Evolutionary conservation across 2,888 invertebrate genomes (phyloP).

Genomic region (Cephus pygmeus): DNA sequence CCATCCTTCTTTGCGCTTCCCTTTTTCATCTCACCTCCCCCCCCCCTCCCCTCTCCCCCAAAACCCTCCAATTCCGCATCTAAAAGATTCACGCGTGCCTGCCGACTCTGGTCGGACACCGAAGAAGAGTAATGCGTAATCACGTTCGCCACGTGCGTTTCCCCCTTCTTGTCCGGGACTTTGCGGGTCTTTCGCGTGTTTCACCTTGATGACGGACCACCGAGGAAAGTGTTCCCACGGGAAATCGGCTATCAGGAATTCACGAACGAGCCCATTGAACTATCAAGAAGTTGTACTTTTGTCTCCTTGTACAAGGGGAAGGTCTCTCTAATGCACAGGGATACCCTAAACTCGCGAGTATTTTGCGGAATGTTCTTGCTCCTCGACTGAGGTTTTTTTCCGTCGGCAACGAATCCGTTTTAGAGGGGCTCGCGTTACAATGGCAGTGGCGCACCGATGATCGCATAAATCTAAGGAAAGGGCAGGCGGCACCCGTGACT

Average conservation of each 20-base stretch:
- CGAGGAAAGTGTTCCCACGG: neutral
- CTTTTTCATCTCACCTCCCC: neutral
- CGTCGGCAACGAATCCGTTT: slow-evolving; percentile 20
- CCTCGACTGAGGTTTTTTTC: neutral
- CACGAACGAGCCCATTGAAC: neutral
- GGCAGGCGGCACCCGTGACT: slow-evolving; percentile 13
- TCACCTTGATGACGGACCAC: neutral
- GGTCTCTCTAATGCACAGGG: neutral
- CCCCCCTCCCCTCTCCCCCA: neutral
- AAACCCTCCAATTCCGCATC: neutral
- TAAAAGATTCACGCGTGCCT: neutral
- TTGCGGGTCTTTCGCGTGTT: neutral
- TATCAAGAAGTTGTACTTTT: neutral
- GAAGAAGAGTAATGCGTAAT: neutral
- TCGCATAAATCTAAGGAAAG: slow-evolving; percentile 50
- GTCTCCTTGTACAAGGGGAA: neutral
- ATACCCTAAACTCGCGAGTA: neutral
- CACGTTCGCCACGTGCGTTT: neutral
- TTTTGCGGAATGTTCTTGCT: neutral
- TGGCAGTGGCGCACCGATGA: slow-evolving; percentile 46
- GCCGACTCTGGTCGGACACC: neutral
- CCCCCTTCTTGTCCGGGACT: neutral
- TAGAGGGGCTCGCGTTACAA: slow-evolving; percentile 30
- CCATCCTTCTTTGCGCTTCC: neutral
- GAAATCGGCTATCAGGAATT: neutral